A percentile compares a stretch with the other conserved stretches of the same genome.
phyloP scores from a whole-genome alignment of 2,113 vertebrate genomes.

The Merops nubicus region DNA sequence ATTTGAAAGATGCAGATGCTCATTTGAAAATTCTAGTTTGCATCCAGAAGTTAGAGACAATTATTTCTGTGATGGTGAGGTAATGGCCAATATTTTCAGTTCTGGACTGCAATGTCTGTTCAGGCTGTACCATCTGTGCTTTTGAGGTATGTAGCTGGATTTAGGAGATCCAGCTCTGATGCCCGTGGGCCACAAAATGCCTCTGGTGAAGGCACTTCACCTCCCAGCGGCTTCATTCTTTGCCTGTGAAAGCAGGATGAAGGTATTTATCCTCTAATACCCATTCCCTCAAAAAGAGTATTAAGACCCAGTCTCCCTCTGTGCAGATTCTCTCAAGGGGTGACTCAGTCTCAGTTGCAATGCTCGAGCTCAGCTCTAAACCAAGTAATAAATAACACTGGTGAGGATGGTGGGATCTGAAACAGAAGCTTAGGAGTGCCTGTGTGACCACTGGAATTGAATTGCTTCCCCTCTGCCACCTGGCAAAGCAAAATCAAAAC shows the following conservation, averaged over 20 bases:
- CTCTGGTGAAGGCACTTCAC: not conserved
- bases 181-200: not conserved
- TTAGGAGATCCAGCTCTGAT: not conserved
- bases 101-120: not conserved
- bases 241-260: not conserved
- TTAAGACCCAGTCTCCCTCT: not conserved
- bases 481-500: not conserved
- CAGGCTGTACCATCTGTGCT: not conserved
- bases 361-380: not conserved
- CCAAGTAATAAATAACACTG: not conserved
- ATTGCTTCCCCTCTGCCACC: not conserved
- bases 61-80: not conserved
- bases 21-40: not conserved
- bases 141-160: not conserved
- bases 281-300: rapidly evolving
- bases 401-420: not conserved
- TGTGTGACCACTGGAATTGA: not conserved
- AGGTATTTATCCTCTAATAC: not conserved
- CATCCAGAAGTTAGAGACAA: not conserved
- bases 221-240: not conserved
- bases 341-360: not conserved
- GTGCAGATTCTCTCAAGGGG: not conserved
- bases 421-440: not conserved
- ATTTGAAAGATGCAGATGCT: conserved; percentile 9
- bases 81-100: not conserved